Conservation (phyloP, 1,140 invertebrate genomes). For the Ceratosolen solmsi region DNA sequence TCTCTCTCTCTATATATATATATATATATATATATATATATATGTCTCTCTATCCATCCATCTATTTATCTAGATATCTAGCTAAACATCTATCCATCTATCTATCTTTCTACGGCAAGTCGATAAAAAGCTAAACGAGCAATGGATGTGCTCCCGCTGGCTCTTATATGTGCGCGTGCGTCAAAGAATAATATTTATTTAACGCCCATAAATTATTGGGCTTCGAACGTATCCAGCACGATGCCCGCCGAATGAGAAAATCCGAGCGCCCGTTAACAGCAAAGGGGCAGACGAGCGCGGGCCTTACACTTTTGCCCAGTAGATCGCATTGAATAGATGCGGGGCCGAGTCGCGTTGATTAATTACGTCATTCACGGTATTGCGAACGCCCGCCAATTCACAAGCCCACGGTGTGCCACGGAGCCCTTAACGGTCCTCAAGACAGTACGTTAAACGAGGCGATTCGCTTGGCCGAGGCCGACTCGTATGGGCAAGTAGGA, state of each 20-base stretch:
- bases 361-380: slow-evolving; percentile 5
- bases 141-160: not conserved
- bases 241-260: not conserved
- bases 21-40: too few relatives aligned
- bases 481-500: not conserved
- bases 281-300: not conserved
- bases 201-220: slow-evolving; percentile 2
- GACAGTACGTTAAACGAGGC: too few relatives aligned
- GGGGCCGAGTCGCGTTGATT: not conserved
- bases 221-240: not conserved
- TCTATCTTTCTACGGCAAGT: too few relatives aligned
- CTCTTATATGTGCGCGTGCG: too few relatives aligned
- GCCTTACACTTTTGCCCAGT: not conserved
- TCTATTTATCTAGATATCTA: too few relatives aligned
- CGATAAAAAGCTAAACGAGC: not conserved
- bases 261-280: not conserved
- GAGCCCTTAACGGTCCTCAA: not conserved
- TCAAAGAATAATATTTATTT: slow-evolving; percentile 12
- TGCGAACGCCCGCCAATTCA: not conserved
- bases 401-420: not conserved
- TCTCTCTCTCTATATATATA: not conserved
- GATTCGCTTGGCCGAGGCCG: not conserved
- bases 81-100: too few relatives aligned
- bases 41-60: too few relatives aligned
- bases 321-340: not conserved